These are phyloP conservation scores for Gyps fulvus DNA, from an alignment of 2,113 vertebrate species.

Conservation along the genomic window DNA sequence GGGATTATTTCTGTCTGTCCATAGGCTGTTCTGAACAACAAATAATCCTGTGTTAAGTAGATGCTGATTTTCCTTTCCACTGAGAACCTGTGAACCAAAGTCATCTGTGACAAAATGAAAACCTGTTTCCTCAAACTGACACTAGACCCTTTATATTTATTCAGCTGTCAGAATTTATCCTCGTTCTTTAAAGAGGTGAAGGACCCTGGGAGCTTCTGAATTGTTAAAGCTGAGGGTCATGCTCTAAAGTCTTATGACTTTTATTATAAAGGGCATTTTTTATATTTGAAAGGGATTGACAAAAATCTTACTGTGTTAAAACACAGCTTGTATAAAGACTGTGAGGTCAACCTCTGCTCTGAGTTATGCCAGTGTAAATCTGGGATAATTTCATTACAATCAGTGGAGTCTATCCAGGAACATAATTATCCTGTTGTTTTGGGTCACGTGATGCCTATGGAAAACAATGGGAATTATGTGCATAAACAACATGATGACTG, in stretches of 20 bases:
- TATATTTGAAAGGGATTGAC: constrained; percentile 29
- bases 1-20: not conserved
- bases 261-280: constrained; percentile 21
- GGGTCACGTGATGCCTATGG: not conserved
- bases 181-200: constrained; percentile 56
- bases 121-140: constrained; percentile 62
- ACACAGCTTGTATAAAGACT: constrained; percentile 18
- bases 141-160: constrained; percentile 64
- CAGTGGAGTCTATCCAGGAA: constrained; percentile 4
- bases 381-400: constrained; percentile 44
- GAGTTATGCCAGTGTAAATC: constrained; percentile 34
- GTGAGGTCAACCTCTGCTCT: constrained; percentile 39
- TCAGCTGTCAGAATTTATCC: constrained; percentile 70
- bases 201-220: constrained; percentile 48
- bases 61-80: constrained; percentile 13
- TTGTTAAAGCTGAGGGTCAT: constrained; percentile 24
- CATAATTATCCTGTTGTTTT: constrained; percentile 12
- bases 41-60: not conserved
- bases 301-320: constrained; percentile 25
- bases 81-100: not conserved
- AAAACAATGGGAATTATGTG: not conserved
- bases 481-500: not conserved
- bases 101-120: constrained; percentile 44
- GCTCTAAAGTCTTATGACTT: constrained; percentile 8
- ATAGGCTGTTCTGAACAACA: not conserved